Conservation (phyloP, 2,888 invertebrate genomes). For the Vannuccia rotundouncinata region DNA sequence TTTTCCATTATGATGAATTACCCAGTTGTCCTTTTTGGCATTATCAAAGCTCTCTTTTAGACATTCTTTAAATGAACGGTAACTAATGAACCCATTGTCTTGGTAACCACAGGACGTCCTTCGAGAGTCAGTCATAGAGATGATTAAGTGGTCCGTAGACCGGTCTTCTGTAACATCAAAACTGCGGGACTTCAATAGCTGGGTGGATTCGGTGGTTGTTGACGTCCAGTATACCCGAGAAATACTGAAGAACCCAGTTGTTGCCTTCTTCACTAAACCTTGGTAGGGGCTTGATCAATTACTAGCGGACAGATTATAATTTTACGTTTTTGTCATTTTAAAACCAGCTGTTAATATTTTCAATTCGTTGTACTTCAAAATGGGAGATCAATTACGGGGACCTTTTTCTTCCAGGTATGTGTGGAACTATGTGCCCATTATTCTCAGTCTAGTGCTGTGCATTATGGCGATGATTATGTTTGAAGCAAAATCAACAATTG, state of each 20-base stretch:
- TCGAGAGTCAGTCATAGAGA: slow-evolving; percentile 14
- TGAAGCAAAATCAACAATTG: slow-evolving; percentile 27
- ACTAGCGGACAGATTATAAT: too few species aligned
- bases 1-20: too few species aligned
- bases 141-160: slow-evolving; percentile 31
- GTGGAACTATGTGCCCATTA: slow-evolving; percentile 39
- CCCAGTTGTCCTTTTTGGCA: too few species aligned
- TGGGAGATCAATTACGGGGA: too few species aligned
- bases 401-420: slow-evolving; percentile 22
- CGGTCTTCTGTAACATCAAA: slow-evolving; percentile 26
- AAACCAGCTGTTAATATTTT: too few species aligned
- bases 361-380: too few species aligned
- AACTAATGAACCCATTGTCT: too few species aligned
- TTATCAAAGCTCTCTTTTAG: too few species aligned
- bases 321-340: too few species aligned
- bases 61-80: too few species aligned
- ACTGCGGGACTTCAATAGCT: slow-evolving; percentile 29
- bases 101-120: slow-evolving; percentile 31
- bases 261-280: neutral
- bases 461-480: slow-evolving; percentile 39
- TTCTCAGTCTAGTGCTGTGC: slow-evolving; percentile 41
- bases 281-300: too few species aligned
- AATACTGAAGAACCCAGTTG: slow-evolving; percentile 4
- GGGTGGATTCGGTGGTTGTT: slow-evolving; percentile 30
- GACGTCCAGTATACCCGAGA: neutral